A percentile compares a stretch with the other conserved stretches of the same genome.
Evolutionary conservation across 2,113 vertebrate genomes (phyloP).

Genomic region (Rhabdomys dilectus): DNA sequence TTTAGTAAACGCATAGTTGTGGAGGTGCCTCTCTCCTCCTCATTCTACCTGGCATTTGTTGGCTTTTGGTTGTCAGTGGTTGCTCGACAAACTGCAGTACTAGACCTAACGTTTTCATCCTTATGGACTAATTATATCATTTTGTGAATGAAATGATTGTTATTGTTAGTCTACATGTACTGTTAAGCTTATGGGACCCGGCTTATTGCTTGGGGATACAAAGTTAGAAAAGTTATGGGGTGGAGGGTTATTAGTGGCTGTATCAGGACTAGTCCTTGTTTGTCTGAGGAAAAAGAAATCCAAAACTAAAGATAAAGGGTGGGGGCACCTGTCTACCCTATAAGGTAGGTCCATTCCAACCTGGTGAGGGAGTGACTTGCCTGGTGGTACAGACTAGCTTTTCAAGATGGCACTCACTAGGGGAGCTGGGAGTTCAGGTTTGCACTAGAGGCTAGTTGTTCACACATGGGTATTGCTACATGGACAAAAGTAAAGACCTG

Average conservation of each 20-base stretch:
- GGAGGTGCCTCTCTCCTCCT: background rate
- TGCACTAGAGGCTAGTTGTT: background rate
- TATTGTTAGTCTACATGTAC: background rate
- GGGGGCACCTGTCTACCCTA: background rate
- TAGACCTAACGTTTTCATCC: background rate
- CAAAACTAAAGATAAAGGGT: background rate
- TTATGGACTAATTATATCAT: background rate
- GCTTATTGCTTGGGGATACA: background rate
- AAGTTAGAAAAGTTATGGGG: background rate
- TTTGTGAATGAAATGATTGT: background rate
- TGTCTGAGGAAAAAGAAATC: conserved; percentile 19
- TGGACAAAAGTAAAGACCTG: conserved; percentile 52
- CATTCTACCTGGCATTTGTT: background rate
- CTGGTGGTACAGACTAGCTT: background rate
- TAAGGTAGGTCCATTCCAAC: background rate
- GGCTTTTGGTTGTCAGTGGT: background rate
- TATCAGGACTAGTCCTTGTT: background rate
- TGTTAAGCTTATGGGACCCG: background rate
- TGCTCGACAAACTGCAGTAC: background rate
- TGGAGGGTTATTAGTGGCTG: background rate
- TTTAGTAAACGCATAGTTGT: background rate
- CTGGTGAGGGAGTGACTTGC: background rate
- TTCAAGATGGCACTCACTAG: background rate
- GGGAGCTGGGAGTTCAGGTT: background rate
- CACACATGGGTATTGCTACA: background rate